These are phyloP conservation scores for Calliphora vomitoria DNA, from an alignment of 2,888 invertebrate genomes.

Conservation along the genomic window DNA sequence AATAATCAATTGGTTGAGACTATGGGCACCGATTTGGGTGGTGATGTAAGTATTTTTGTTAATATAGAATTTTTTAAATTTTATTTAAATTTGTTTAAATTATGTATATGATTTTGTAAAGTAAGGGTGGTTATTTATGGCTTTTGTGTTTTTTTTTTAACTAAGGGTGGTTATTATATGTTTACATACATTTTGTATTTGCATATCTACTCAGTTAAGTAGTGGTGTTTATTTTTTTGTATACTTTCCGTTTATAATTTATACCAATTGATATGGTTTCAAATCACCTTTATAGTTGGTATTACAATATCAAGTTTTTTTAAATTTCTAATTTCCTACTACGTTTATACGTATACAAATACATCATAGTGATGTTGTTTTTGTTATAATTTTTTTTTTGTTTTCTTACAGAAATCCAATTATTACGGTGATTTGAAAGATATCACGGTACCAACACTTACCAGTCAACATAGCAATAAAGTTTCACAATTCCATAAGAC, in stretches of 20 bases:
- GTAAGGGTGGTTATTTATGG: background rate
- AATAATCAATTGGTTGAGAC: slow-evolving; percentile 86
- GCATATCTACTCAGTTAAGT: background rate
- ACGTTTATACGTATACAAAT: background rate
- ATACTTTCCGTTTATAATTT: slow-evolving; percentile 14
- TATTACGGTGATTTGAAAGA: slow-evolving; percentile 95
- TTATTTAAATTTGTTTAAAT: background rate
- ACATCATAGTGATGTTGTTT: slow-evolving; percentile 54
- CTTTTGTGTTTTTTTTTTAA: background rate
- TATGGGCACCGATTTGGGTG: slow-evolving; percentile 89
- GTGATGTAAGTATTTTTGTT: slow-evolving; percentile 86
- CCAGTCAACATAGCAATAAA: slow-evolving; percentile 94
- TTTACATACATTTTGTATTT: background rate
- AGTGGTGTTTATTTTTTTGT: background rate
- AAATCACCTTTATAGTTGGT: slow-evolving; percentile 80
- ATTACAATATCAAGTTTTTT: slow-evolving; percentile 30
- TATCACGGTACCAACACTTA: slow-evolving; percentile 94
- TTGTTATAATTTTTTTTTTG: slow-evolving; percentile 50
- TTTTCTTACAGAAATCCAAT: slow-evolving; percentile 85
- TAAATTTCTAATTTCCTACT: slow-evolving; percentile 2
- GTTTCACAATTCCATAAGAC: slow-evolving; percentile 98
- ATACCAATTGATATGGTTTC: slow-evolving; percentile 78
- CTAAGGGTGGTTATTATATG: background rate
- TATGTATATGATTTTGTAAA: background rate
- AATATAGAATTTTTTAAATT: background rate